phyloP scores from a whole-genome alignment of 2,888 invertebrate genomes.

The Drosophila neutralis region DNA sequence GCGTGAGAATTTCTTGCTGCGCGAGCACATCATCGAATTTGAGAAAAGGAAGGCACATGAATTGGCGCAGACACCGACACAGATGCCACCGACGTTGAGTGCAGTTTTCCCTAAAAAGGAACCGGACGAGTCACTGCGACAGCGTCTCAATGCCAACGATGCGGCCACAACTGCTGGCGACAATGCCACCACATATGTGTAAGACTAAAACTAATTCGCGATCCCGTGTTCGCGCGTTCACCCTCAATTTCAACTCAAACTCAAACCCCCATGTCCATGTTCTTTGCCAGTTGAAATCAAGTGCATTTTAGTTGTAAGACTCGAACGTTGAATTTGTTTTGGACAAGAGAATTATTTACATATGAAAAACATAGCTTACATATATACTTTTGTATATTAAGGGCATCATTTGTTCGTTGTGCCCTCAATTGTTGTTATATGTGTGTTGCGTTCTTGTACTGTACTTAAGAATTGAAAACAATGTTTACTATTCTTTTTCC shows the following conservation, averaged over 20 bases:
- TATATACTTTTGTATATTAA: constrained; percentile 61
- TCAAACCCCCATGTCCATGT: not conserved
- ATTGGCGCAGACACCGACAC: constrained; percentile 24
- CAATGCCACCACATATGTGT: constrained; percentile 61
- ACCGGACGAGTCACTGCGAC: constrained; percentile 28
- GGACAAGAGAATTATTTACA: constrained; percentile 18
- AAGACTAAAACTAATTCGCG: constrained; percentile 17
- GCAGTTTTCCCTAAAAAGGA: constrained; percentile 4
- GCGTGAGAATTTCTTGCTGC: constrained; percentile 89
- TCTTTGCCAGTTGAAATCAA: constrained; percentile 35
- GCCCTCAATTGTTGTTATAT: constrained; percentile 27
- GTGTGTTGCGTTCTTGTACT: constrained; percentile 17
- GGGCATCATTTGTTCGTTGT: constrained; percentile 12
- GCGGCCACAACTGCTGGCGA: constrained; percentile 24
- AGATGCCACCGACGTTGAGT: constrained; percentile 8
- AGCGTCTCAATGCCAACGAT: constrained; percentile 33
- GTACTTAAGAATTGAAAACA: constrained; percentile 45
- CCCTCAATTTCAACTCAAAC: not conserved
- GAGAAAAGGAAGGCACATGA: constrained; percentile 78
- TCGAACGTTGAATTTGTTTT: constrained; percentile 12
- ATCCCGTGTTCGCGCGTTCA: not conserved
- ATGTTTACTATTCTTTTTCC: constrained; percentile 5
- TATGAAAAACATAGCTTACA: constrained; percentile 31
- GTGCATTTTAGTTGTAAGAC: constrained; percentile 56
- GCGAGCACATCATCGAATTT: constrained; percentile 90